These are phyloP conservation scores for Cecidostiba fungosa DNA, from an alignment of 2,888 invertebrate species.

Conservation along the genomic window DNA sequence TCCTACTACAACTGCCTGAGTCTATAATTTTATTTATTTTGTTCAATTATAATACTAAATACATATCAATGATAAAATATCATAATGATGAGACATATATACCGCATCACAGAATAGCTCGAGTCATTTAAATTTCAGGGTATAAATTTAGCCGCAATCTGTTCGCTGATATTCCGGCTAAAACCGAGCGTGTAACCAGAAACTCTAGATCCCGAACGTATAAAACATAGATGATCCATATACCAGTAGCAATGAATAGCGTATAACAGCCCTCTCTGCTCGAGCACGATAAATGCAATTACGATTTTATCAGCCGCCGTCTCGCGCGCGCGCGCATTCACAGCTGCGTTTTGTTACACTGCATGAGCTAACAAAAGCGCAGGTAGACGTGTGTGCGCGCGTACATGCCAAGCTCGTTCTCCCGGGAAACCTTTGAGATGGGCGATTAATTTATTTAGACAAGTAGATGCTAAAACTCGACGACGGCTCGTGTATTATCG, in stretches of 20 bases:
- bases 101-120: not conserved
- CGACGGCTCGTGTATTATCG: not conserved
- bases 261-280: not conserved
- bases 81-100: too few species aligned
- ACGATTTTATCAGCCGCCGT: conserved; percentile 3
- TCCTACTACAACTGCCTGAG: too few species aligned
- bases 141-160: not conserved
- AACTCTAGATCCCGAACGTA: not conserved
- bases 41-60: too few species aligned
- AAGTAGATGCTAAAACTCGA: conserved; percentile 26
- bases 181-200: not conserved
- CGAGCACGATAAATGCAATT: not conserved
- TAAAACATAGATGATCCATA: conserved; percentile 10
- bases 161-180: not conserved
- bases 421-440: conserved; percentile 16
- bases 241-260: not conserved
- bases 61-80: too few species aligned
- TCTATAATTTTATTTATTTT: too few species aligned
- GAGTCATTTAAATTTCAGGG: not conserved
- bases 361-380: too few species aligned
- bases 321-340: not conserved
- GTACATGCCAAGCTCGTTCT: not conserved
- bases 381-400: too few species aligned
- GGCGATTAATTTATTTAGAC: conserved; percentile 43
- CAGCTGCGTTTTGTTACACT: too few species aligned